phyloP scores from a whole-genome alignment of 2,113 vertebrate genomes.

The Plotosus lineatus region DNA sequence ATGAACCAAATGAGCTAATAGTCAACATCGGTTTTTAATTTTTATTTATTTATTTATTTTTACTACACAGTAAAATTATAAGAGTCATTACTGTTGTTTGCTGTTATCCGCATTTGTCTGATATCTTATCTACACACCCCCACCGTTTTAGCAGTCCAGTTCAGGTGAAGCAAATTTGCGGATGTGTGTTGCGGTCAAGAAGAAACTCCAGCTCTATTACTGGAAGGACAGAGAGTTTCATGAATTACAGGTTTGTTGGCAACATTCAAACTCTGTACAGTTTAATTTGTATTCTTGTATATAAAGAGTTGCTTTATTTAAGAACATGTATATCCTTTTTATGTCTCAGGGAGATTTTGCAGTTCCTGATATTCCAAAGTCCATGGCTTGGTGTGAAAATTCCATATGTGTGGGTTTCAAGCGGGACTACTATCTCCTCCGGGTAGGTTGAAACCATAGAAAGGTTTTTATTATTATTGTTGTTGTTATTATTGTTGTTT shows the following conservation, averaged over 20 bases:
- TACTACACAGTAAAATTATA: not conserved
- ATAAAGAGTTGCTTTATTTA: not conserved
- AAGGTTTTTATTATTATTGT: too few species aligned
- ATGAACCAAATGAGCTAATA: not conserved
- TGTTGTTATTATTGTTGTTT: too few species aligned
- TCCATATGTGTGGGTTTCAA: slow-evolving; percentile 98
- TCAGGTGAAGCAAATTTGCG: slow-evolving; percentile 85
- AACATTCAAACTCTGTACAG: too few species aligned
- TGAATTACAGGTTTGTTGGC: slow-evolving; percentile 82
- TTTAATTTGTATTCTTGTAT: not conserved
- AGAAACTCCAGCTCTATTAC: slow-evolving; percentile 94
- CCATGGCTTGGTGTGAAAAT: slow-evolving; percentile 98
- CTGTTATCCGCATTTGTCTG: not conserved
- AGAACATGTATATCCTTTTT: slow-evolving; percentile 8
- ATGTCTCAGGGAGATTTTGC: slow-evolving; percentile 84
- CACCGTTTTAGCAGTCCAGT: slow-evolving; percentile 75
- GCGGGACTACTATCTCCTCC: slow-evolving; percentile 95
- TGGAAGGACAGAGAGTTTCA: slow-evolving; percentile 97
- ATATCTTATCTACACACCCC: slow-evolving; percentile 55
- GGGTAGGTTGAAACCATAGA: slow-evolving; percentile 71
- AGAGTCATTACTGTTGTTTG: not conserved
- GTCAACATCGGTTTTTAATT: not conserved
- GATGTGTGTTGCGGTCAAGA: slow-evolving; percentile 95
- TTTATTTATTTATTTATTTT: not conserved
- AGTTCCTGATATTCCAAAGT: slow-evolving; percentile 94